phyloP scores from a whole-genome alignment of 2,797 vertebrate genomes.

The Setipinna tenuifilis region DNA sequence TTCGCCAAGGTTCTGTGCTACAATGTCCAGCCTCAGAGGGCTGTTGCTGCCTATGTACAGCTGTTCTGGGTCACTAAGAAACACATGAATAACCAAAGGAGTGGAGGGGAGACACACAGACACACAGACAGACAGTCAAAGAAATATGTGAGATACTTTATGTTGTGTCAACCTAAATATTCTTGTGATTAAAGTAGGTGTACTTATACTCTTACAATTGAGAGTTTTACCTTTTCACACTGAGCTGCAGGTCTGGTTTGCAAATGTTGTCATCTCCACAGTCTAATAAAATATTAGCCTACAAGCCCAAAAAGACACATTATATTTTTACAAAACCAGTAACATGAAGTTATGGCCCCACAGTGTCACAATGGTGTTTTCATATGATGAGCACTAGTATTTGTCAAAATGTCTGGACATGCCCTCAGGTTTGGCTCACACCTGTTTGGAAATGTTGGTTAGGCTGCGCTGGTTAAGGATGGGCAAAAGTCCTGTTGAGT shows the following conservation, averaged over 20 bases:
- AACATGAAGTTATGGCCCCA: background rate
- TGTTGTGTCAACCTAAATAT: background rate
- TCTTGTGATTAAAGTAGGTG: background rate
- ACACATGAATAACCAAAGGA: background rate
- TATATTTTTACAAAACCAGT: background rate
- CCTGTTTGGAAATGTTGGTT: slow-evolving; percentile 81
- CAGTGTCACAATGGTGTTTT: background rate
- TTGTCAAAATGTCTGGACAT: background rate
- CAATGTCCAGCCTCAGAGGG: slow-evolving; percentile 76
- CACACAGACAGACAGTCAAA: background rate
- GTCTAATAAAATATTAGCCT: slow-evolving; percentile 82
- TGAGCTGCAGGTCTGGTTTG: slow-evolving; percentile 77
- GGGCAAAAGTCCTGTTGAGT: slow-evolving; percentile 75
- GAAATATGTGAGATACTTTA: background rate
- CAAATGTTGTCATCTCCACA: slow-evolving; percentile 84
- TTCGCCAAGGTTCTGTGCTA: slow-evolving; percentile 79
- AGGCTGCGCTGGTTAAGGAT: slow-evolving; percentile 81
- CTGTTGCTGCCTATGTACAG: slow-evolving; percentile 82
- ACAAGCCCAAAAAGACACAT: background rate
- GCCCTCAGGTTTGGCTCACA: slow-evolving; percentile 39
- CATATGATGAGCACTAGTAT: background rate
- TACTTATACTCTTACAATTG: background rate
- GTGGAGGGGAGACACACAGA: slow-evolving; percentile 26
- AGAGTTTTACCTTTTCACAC: slow-evolving; percentile 69
- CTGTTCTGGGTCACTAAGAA: slow-evolving; percentile 78